These are phyloP conservation scores for Sylvilagus floridanus DNA, from an alignment of 2,797 vertebrate species.

Conservation along the genomic window DNA sequence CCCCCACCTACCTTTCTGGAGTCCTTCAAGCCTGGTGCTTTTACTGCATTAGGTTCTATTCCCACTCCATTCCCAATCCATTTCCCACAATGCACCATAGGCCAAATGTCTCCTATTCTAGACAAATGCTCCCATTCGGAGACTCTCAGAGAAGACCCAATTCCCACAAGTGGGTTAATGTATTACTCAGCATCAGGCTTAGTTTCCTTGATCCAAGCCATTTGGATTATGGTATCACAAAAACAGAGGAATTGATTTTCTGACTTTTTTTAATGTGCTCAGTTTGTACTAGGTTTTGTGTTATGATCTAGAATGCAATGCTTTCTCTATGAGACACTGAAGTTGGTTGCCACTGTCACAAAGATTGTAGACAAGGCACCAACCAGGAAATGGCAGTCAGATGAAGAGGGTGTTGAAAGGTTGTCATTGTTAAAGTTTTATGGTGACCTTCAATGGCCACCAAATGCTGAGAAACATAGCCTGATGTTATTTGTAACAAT, in stretches of 20 bases:
- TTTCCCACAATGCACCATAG: constrained; percentile 20
- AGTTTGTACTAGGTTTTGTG: not conserved
- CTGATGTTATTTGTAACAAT: not conserved
- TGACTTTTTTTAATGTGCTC: not conserved
- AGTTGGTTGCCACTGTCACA: not conserved
- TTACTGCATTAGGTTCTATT: not conserved
- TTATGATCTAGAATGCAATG: not conserved
- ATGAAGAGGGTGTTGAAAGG: not conserved
- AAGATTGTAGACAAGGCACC: not conserved
- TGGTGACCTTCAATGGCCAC: not conserved
- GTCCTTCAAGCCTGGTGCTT: not conserved
- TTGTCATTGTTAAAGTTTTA: not conserved
- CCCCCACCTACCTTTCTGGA: not conserved
- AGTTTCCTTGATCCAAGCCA: not conserved
- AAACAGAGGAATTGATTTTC: not conserved
- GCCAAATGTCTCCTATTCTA: constrained; percentile 5
- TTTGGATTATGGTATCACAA: not conserved
- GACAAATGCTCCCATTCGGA: constrained; percentile 8
- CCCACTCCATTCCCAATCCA: not conserved
- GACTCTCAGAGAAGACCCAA: not conserved
- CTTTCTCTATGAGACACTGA: not conserved
- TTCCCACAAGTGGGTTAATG: not conserved
- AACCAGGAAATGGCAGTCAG: constrained; percentile 22
- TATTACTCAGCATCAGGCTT: not conserved
- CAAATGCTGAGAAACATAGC: not conserved